These are phyloP conservation scores for Meles meles DNA, from an alignment of 2,113 vertebrate species.

Conservation along the genomic window DNA sequence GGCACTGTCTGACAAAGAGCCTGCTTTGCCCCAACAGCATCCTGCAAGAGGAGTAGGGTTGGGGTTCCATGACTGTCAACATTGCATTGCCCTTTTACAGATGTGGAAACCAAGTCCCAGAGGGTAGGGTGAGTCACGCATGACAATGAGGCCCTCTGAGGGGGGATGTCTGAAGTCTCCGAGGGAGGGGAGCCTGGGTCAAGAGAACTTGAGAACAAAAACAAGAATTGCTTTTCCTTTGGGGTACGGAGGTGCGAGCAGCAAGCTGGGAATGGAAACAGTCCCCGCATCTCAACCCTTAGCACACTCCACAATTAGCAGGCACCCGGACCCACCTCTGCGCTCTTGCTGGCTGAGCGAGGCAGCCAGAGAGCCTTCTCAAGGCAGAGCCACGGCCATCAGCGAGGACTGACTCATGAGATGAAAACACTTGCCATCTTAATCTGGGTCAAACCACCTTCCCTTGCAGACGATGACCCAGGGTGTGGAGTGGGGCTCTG, in stretches of 20 bases:
- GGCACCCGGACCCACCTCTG: background rate
- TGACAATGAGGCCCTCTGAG: background rate
- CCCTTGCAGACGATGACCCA: background rate
- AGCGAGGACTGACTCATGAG: background rate
- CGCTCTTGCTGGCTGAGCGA: background rate
- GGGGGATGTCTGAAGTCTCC: background rate
- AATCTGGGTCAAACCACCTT: background rate
- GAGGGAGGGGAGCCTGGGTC: background rate
- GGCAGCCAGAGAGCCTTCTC: background rate
- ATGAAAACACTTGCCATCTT: background rate
- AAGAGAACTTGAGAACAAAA: background rate
- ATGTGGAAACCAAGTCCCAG: background rate
- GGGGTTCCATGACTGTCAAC: background rate
- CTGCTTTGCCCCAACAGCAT: background rate
- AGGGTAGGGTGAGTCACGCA: background rate
- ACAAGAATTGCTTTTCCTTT: background rate
- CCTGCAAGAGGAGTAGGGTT: background rate
- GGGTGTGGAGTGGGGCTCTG: background rate
- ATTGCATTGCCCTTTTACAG: background rate
- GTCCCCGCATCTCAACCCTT: background rate
- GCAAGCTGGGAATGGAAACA: background rate
- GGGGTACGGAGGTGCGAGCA: background rate
- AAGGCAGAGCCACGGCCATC: background rate
- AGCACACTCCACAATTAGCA: background rate
- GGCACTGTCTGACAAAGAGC: background rate